phyloP scores from a whole-genome alignment of 2,888 invertebrate species.

The Troilus luridus region DNA sequence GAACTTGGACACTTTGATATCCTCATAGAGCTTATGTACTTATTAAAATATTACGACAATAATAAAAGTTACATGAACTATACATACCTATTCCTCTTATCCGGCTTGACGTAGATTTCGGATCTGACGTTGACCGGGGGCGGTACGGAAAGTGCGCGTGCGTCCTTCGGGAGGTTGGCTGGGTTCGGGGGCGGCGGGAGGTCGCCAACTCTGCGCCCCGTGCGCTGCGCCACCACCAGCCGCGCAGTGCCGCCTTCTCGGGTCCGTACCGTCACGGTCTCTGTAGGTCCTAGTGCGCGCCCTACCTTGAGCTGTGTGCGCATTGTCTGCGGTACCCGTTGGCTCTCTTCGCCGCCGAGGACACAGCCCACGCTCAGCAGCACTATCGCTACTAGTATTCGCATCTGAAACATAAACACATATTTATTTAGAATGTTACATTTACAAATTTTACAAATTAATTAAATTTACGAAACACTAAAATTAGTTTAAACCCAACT shows the following conservation, averaged over 20 bases:
- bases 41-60: too few relatives aligned
- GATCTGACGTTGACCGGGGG: conserved; percentile 80
- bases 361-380: background rate
- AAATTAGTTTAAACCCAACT: too few relatives aligned
- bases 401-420: conserved; percentile 44
- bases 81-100: conserved; percentile 60
- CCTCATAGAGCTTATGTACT: too few relatives aligned
- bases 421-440: background rate
- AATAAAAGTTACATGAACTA: background rate
- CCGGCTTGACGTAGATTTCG: conserved; percentile 74
- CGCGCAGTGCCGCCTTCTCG: conserved; percentile 83
- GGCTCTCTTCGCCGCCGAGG: background rate
- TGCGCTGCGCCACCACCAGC: conserved; percentile 80
- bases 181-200: conserved; percentile 67
- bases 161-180: conserved; percentile 63
- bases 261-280: conserved; percentile 83
- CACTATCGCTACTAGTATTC: background rate
- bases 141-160: conserved; percentile 70
- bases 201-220: conserved; percentile 66
- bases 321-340: conserved; percentile 59
- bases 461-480: too few relatives aligned
- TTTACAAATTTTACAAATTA: too few relatives aligned
- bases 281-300: conserved; percentile 83
- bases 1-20: too few relatives aligned
- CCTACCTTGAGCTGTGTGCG: conserved; percentile 67